A percentile compares a stretch with the other conserved stretches of the same genome.
Evolutionary conservation across 2,113 vertebrate genomes (phyloP).

Genomic region (Pachyramphus minor): DNA sequence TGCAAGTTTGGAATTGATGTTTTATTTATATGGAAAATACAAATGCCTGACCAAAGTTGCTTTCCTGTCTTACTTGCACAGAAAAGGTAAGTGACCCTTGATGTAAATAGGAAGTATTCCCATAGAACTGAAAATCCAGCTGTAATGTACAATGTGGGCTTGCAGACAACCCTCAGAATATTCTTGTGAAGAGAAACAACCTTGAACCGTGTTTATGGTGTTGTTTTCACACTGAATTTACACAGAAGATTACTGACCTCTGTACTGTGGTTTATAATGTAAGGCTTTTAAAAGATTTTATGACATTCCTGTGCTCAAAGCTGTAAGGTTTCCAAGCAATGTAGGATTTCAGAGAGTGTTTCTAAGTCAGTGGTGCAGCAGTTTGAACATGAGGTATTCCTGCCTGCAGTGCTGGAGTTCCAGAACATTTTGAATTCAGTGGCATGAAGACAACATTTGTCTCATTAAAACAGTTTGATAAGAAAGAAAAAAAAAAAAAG

Average conservation of each 20-base stretch:
- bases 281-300: background rate
- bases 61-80: background rate
- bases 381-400: background rate
- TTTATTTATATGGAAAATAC: background rate
- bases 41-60: background rate
- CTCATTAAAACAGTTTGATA: background rate
- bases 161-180: background rate
- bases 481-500: background rate
- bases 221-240: background rate
- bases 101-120: background rate
- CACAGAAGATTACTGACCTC: background rate
- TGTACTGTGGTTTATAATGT: background rate
- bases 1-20: background rate
- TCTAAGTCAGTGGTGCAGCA: background rate
- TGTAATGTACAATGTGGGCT: background rate
- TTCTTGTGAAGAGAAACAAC: background rate
- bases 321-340: background rate
- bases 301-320: background rate
- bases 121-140: background rate
- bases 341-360: background rate
- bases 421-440: background rate
- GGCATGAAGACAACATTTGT: background rate
- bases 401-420: background rate
- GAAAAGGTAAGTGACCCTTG: background rate
- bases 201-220: accelerated